Evolutionary conservation across 2,797 vertebrate species (phyloP).

Genomic region (Sternotherus odoratus): DNA sequence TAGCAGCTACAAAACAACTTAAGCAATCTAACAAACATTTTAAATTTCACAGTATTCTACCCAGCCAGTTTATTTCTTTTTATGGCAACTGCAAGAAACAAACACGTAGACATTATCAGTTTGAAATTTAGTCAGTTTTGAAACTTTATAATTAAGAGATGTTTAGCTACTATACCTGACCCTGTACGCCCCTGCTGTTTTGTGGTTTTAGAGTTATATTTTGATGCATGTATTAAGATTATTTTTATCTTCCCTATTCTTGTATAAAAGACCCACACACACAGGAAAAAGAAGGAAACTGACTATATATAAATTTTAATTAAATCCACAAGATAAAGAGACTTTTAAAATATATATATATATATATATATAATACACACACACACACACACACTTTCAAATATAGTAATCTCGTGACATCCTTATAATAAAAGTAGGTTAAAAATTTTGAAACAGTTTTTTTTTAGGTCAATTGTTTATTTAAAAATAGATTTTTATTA

Average conservation of each 20-base stretch:
- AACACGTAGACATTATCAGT: constrained; percentile 39
- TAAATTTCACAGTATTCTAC: constrained; percentile 46
- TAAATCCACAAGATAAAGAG: not conserved
- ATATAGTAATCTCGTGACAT: not conserved
- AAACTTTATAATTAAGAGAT: not conserved
- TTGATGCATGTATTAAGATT: not conserved
- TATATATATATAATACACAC: no score
- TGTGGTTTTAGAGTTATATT: not conserved
- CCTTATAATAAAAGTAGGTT: not conserved
- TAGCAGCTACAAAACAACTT: constrained; percentile 57
- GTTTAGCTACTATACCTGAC: not conserved
- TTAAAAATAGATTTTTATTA: no score
- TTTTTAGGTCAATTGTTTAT: no score
- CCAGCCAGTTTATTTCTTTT: not conserved
- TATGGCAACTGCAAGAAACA: constrained; percentile 46
- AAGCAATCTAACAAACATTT: constrained; percentile 44
- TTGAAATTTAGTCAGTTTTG: constrained; percentile 30
- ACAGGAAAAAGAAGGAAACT: not conserved
- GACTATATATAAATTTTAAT: not conserved
- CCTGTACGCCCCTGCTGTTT: not conserved
- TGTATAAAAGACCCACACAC: not conserved
- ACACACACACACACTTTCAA: no score
- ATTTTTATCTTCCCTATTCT: not conserved
- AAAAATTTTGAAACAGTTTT: no score
- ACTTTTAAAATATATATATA: not conserved